Evolutionary conservation across 2,888 invertebrate species (phyloP).

Genomic region (Papilio gigon): DNA sequence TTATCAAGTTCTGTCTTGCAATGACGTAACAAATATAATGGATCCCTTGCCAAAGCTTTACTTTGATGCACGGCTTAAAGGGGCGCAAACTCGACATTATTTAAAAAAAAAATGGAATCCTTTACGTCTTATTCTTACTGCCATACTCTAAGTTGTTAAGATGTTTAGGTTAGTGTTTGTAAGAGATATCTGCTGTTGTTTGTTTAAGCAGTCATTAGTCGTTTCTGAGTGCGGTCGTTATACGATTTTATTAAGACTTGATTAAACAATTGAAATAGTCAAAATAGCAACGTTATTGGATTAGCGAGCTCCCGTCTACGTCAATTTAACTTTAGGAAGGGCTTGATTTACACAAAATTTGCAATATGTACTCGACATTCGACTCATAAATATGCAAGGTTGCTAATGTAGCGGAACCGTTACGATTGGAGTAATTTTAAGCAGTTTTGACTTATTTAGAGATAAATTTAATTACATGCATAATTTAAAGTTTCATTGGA

Average conservation of each 20-base stretch:
- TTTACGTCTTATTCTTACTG: no score
- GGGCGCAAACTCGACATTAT: no score
- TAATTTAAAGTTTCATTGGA: no score
- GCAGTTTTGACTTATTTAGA: constrained; percentile 43
- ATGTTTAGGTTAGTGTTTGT: no score
- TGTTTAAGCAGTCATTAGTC: no score
- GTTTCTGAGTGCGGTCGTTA: not conserved
- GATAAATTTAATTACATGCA: constrained; percentile 14
- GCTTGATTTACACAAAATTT: constrained; percentile 38
- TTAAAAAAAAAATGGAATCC: no score
- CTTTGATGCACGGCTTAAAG: no score
- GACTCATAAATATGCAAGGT: constrained; percentile 63
- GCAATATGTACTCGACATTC: constrained; percentile 46
- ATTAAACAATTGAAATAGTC: constrained; percentile 4
- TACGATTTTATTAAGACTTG: constrained; percentile 3
- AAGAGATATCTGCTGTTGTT: no score
- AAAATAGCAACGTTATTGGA: constrained; percentile 26
- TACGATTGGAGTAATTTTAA: constrained; percentile 50
- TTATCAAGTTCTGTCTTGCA: no score
- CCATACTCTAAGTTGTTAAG: no score
- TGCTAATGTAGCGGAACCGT: constrained; percentile 60
- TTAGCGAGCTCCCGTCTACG: constrained; percentile 24
- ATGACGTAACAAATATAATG: no score
- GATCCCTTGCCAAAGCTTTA: no score
- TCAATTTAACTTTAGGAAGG: constrained; percentile 29